Conservation (phyloP, 1,140 invertebrate species). For the Halictus rubicundus region DNA sequence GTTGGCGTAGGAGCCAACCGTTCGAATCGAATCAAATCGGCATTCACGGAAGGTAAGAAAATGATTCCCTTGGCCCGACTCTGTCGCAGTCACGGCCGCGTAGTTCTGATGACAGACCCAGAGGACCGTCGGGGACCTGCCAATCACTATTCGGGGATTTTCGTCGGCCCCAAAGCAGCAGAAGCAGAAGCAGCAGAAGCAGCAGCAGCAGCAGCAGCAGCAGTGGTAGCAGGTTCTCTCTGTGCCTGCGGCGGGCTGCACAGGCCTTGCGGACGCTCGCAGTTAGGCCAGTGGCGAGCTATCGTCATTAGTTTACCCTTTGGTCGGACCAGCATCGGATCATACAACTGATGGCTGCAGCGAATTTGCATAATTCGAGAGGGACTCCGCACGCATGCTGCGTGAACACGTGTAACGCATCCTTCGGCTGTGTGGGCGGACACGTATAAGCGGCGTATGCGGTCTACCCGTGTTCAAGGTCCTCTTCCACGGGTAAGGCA, state of each 20-base stretch:
- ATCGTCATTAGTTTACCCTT: conserved; percentile 51
- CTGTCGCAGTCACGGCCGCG: conserved; percentile 59
- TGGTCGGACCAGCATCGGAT: conserved; percentile 31
- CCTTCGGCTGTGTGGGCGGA: conserved; percentile 3
- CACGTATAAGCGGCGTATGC: conserved; percentile 1
- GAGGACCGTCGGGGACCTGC: conserved; percentile 60
- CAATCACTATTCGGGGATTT: conserved; percentile 61
- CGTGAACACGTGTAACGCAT: conserved; percentile 19
- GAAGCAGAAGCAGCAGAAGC: not conserved
- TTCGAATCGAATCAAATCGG: conserved; percentile 53
- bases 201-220: not conserved
- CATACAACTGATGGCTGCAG: conserved; percentile 37
- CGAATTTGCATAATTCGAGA: conserved; percentile 60
- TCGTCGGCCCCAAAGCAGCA: conserved; percentile 9
- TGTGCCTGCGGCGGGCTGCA: conserved; percentile 26
- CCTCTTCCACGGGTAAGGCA: conserved; percentile 7
- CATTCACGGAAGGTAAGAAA: conserved; percentile 58
- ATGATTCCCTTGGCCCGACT: conserved; percentile 46
- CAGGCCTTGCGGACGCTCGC: conserved; percentile 17
- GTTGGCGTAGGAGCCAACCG: conserved; percentile 43
- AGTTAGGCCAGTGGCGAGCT: conserved; percentile 39
- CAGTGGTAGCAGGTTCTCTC: not conserved
- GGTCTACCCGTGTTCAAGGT: conserved; percentile 38
- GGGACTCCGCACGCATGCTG: conserved; percentile 37
- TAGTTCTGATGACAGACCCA: conserved; percentile 65